Conservation (phyloP, 2,888 invertebrate species). For the Sminthurinus aureus region DNA sequence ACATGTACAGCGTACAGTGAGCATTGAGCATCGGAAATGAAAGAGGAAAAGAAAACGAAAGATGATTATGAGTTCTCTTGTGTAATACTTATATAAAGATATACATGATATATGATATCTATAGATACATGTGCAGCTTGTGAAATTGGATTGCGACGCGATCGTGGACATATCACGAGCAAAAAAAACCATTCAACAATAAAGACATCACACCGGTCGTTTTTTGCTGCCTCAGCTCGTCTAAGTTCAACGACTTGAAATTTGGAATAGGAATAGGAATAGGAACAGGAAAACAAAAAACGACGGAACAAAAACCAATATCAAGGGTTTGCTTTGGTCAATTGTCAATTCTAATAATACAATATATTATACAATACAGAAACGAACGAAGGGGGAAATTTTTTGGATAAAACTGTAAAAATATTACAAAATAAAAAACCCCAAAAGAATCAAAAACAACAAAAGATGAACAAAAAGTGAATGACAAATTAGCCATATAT, state of each 20-base stretch:
- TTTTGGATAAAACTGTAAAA: neutral
- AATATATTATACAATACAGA: neutral
- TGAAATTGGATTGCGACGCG: conserved; percentile 26
- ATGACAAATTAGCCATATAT: no score
- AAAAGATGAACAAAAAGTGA: no score
- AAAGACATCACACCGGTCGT: conserved; percentile 8
- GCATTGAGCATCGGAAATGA: neutral
- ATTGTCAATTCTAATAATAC: neutral
- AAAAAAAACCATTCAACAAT: conserved; percentile 22
- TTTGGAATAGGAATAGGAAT: neutral
- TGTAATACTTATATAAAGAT: conserved; percentile 5
- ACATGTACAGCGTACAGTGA: neutral
- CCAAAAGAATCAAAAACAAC: no score
- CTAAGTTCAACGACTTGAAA: neutral
- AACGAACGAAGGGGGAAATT: neutral
- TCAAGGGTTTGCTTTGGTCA: no score
- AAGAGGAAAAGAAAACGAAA: neutral
- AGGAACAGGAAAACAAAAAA: neutral
- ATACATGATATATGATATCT: neutral
- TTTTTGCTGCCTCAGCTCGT: neutral
- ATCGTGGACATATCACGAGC: neutral
- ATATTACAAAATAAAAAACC: no score
- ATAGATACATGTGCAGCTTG: neutral
- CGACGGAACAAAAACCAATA: neutral
- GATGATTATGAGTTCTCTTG: neutral